Evolutionary conservation across 2,113 vertebrate species (phyloP).

Genomic region (Hippocampus comes): DNA sequence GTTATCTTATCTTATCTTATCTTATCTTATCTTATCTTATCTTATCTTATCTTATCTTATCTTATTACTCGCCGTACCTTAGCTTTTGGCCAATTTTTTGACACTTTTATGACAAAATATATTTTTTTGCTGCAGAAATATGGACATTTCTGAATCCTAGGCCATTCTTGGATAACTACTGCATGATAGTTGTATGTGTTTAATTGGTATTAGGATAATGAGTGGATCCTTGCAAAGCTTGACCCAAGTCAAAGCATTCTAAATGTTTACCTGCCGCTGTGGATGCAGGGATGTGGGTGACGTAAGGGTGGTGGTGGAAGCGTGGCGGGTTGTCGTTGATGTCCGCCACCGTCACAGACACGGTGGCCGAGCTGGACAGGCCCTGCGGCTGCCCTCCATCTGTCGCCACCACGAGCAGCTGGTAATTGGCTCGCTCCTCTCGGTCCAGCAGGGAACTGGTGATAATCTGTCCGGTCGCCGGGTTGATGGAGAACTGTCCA

Average conservation of each 20-base stretch:
- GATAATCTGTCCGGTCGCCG: conserved; percentile 94
- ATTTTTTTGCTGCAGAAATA: no score
- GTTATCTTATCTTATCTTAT: no score
- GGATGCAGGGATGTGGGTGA: conserved; percentile 89
- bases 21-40: no score
- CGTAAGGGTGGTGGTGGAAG: conserved; percentile 96
- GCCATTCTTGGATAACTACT: not conserved
- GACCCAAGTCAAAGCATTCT: not conserved
- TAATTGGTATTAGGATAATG: not conserved
- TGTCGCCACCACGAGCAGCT: conserved; percentile 85
- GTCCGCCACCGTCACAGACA: conserved; percentile 82
- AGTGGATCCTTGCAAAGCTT: not conserved
- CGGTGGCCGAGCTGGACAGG: conserved; percentile 87
- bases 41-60: no score
- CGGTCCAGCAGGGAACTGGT: conserved; percentile 89
- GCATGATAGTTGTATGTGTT: not conserved
- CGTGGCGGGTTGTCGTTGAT: conserved; percentile 94
- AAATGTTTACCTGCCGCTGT: conserved; percentile 78
- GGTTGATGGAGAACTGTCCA: conserved; percentile 94
- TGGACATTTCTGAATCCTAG: no score
- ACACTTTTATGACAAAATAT: no score
- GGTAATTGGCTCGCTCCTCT: conserved; percentile 82
- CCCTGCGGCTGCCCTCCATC: conserved; percentile 81
- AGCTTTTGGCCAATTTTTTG: no score
- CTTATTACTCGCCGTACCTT: no score